These are phyloP conservation scores for Perccottus glenii DNA, from an alignment of 2,113 vertebrate genomes.

Conservation along the genomic window DNA sequence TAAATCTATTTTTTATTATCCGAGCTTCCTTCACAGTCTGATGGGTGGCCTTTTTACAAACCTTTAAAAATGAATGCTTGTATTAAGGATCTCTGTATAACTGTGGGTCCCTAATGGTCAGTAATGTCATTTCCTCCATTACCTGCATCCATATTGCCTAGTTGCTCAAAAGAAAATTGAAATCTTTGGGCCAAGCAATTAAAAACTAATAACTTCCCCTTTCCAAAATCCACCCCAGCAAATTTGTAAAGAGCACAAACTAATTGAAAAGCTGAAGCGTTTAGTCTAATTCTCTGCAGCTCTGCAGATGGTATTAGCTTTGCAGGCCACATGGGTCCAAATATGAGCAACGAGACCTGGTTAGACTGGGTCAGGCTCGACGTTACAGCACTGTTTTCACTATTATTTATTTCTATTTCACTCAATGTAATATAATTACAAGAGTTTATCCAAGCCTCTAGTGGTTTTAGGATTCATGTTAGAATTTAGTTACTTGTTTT, in stretches of 20 bases:
- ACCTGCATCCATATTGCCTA: not conserved
- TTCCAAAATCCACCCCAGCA: not conserved
- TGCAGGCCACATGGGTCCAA: not conserved
- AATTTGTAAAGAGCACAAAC: not conserved
- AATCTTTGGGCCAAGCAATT: constrained; percentile 6
- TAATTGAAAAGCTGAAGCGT: not conserved
- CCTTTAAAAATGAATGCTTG: not conserved
- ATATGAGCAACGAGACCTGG: not conserved
- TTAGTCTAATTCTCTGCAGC: not conserved
- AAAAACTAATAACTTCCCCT: not conserved
- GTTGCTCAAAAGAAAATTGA: not conserved
- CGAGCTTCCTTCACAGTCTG: not conserved
- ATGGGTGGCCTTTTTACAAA: not conserved
- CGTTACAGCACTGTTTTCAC: not conserved
- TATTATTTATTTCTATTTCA: not conserved
- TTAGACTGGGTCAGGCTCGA: not conserved
- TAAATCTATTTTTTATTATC: not conserved
- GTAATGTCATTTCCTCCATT: not conserved
- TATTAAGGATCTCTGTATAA: not conserved
- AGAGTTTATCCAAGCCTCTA: not conserved
- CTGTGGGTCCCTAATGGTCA: not conserved
- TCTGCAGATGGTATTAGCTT: not conserved
- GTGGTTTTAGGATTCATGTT: not conserved
- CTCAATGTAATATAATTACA: not conserved
- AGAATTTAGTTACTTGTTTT: not conserved